Base-by-base conservation (phyloP, 2,888 invertebrate genomes). In the Dinocampus coccinellae region DNA sequence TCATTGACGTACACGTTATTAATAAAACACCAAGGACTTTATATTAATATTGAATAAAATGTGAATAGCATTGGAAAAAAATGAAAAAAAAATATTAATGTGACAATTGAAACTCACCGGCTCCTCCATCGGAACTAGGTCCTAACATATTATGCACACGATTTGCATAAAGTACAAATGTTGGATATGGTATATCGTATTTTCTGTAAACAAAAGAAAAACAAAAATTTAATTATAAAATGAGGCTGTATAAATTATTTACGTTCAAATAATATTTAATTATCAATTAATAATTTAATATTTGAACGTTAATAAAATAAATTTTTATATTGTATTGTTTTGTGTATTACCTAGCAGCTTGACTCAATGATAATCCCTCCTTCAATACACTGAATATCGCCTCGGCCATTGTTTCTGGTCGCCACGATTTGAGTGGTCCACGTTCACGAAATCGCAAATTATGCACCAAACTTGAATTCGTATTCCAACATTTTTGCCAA, bases 401-500 rank as follows among this genome's bases (percentile, higher is more conserved):
- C 86, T 96, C 96, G 42, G 96, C 97, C 97, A 97, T 97, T 73
- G 96, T 97, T 88, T 97, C 97, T 2, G 96, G 96, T 65, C 96
- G 90, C 97, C 97, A 97, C 69, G 96, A 96, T 88, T 97, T 97
- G 73, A 97, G 90, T 0, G 97, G 97, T 2, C 97, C 97, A 71
- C 97, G 92, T 89, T 97, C 97, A 61, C 97, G 93, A 90, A 97
- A 96, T 81, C 96, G 92, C 84, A 97, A 89, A 87, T 96, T 95
- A 89, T 96, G 96, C 80, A 96, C 95, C 83, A 96, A 90, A 83
- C 94, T 94, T 88, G 96, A 96, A 88, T 95, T 96, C 79, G 95
- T 96, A 88, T 95, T 96, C 96, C 96, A 97, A 88, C 96, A 96
- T 88, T 96, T 97, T 89, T 97, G 96, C 97, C 97, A 97, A 93